Evolutionary conservation across 2,888 invertebrate genomes (phyloP), one percentile per base, ranked within the genome.

Genomic region (Torymus aiolomorphi): DNA sequence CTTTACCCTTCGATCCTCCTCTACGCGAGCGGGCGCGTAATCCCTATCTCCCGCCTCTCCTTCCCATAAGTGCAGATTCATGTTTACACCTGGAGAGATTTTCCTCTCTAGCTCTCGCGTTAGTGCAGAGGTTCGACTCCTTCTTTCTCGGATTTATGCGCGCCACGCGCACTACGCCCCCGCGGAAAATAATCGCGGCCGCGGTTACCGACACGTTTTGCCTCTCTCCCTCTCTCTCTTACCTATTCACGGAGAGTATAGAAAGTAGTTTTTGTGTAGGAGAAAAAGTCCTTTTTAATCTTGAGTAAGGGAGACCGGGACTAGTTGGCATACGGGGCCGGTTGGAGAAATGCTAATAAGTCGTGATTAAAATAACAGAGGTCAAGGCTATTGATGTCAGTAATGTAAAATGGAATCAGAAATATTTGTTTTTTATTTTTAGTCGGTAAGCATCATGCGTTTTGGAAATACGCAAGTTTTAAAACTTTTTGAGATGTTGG

Each of bases 1-100:
- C 56, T 62, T 62, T 61, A 67, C 57, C 78, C 72, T 69, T 69
- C 74, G 69, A 69, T 74, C 63, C 69, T 31, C 5, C 54, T 59
- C 8, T 14, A 49, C 59, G 3, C 24, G 4, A 49, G 13, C 80
- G 73, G 77, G 80, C 72, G 82, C 83, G 82, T 82, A 81, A 82
- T 82, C 81, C 82, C 74, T 54, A 52, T 42, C 52, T 16, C 31
- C 79, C 82, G 81, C 81, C 69, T 73, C 67, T 73, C 72, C 79
- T 79, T 76, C 75, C 84, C 82, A 82, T 85, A 85, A 86, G 86
- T 87, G 86, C 85, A 84, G 84, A 85, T 82, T 84, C 87, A 83
- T 86, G 86, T 86, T 86, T 86, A 86, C 86, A 86, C 82, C 84
- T 82, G 76, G 80, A 75, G 73, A 78, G 77, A 80, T 79, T 20